These are phyloP conservation scores for Ciconia boyciana DNA, from an alignment of 2,113 vertebrate species.

Conservation along the genomic window DNA sequence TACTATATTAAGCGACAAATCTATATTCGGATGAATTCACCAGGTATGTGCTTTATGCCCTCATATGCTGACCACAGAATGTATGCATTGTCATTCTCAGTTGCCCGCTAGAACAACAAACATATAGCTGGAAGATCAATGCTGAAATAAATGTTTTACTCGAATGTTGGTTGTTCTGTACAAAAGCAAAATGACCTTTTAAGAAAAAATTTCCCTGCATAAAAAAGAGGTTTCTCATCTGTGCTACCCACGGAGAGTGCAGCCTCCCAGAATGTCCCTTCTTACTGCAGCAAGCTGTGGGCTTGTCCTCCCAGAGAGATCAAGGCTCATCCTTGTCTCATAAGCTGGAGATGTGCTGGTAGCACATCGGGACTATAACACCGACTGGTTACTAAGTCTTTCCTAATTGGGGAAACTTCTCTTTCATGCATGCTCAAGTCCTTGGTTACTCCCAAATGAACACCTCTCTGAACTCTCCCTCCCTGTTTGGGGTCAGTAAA, in stretches of 20 bases:
- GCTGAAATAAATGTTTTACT: neutral
- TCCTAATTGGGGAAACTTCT: neutral
- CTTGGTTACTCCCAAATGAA: neutral
- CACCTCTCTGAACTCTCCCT: neutral
- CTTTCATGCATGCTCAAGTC: too few relatives aligned
- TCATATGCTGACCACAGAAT: neutral
- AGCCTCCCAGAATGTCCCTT: neutral
- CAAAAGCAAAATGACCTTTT: neutral
- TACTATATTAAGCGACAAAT: neutral
- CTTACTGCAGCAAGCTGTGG: neutral
- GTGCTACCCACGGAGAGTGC: neutral
- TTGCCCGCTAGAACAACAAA: neutral
- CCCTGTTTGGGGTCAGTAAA: too few relatives aligned
- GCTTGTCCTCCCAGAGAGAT: neutral
- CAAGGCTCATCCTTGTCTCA: neutral
- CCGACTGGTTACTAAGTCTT: neutral
- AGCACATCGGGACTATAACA: neutral
- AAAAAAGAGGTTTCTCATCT: neutral
- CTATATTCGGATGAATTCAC: neutral
- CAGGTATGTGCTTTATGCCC: neutral
- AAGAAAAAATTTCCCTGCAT: neutral
- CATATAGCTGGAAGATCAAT: neutral
- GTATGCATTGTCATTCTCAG: neutral
- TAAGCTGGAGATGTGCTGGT: neutral
- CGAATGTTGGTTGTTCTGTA: neutral